Evolutionary conservation across 2,113 vertebrate genomes (phyloP).

Genomic region (Takifugu flavidus): DNA sequence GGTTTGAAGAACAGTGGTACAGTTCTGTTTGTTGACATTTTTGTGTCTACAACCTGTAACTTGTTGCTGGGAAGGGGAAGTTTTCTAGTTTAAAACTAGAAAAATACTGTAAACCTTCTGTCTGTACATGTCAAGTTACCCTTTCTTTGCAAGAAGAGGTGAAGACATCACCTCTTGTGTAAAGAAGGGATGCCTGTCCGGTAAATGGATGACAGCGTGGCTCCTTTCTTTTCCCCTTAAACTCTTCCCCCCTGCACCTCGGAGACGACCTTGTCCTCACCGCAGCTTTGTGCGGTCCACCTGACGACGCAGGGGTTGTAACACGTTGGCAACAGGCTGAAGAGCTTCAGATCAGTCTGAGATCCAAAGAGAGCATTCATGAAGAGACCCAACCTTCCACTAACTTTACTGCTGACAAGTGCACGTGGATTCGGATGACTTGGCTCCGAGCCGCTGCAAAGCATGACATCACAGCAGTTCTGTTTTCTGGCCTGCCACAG

Average conservation of each 20-base stretch:
- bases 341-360: constrained; percentile 19
- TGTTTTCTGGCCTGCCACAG: too few relatives aligned
- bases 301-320: constrained; percentile 24
- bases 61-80: background rate
- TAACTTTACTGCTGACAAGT: background rate
- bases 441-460: too few relatives aligned
- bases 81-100: background rate
- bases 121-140: constrained; percentile 2
- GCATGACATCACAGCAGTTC: too few relatives aligned
- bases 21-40: constrained; percentile 21
- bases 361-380: background rate
- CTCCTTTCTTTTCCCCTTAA: background rate
- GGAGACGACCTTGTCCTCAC: constrained; percentile 12
- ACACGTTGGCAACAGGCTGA: constrained; percentile 48
- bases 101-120: constrained; percentile 19
- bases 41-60: background rate
- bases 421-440: too few relatives aligned
- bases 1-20: background rate
- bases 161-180: background rate
- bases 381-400: background rate
- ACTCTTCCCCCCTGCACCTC: constrained; percentile 8
- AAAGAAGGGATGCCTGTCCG: background rate
- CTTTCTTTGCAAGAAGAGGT: constrained; percentile 1
- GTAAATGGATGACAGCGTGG: background rate
- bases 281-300: constrained; percentile 26